Evolutionary conservation across 2,113 vertebrate genomes (phyloP).

Genomic region (Neolamprologus brichardi): DNA sequence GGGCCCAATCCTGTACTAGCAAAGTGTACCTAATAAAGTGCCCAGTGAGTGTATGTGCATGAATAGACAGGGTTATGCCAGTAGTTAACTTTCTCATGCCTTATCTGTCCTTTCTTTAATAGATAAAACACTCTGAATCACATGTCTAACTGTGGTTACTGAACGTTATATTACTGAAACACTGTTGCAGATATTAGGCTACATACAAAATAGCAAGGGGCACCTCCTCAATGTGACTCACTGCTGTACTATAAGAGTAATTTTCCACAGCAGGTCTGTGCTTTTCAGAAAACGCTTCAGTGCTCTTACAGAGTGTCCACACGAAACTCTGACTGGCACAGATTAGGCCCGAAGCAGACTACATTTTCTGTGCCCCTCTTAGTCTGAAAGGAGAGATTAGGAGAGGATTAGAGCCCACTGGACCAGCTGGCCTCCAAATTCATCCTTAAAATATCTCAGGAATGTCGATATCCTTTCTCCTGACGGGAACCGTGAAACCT

Average conservation of each 20-base stretch:
- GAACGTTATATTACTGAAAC: neutral
- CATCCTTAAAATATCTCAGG: conserved; percentile 63
- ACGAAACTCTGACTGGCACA: neutral
- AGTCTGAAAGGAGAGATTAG: conserved; percentile 40
- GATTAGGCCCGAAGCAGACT: conserved; percentile 10
- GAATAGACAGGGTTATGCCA: neutral
- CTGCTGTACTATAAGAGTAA: neutral
- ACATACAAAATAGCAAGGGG: neutral
- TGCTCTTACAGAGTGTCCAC: neutral
- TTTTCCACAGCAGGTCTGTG: neutral
- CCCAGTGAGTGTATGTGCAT: neutral
- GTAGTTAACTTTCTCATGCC: neutral
- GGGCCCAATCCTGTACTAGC: neutral
- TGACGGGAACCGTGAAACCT: conserved; percentile 22
- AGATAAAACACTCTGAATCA: neutral
- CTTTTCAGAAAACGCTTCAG: neutral
- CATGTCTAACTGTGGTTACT: neutral
- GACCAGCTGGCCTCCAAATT: conserved; percentile 55
- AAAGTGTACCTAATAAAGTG: neutral
- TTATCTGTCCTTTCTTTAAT: neutral
- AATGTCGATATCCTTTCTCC: conserved; percentile 47
- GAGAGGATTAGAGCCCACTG: conserved; percentile 52
- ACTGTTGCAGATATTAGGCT: neutral
- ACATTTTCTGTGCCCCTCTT: conserved; percentile 15
- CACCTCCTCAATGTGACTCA: neutral